Percentiles rank a stretch among this genome's conserved stretches.
Conservation (phyloP, 1,140 invertebrate genomes). For the Drosophila fuyamai region DNA sequence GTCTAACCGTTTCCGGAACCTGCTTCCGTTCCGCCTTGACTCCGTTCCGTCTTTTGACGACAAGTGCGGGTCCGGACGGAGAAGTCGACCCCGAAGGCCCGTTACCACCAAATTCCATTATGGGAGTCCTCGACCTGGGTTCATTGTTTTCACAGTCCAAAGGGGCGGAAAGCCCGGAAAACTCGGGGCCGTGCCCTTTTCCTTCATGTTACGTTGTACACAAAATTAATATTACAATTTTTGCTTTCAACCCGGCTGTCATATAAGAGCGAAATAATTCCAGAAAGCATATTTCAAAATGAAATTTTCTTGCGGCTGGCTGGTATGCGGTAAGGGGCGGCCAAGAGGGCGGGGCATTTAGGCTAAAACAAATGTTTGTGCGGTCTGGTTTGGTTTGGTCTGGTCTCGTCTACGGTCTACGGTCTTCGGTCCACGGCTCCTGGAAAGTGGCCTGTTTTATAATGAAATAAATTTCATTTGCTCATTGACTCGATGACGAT, state of each 20-base stretch:
- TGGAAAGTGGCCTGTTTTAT: conserved; percentile 64
- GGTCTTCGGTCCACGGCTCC: conserved; percentile 18
- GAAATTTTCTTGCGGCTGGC: conserved; percentile 76
- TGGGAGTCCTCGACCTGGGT: conserved; percentile 63
- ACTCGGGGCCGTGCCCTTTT: conserved; percentile 33
- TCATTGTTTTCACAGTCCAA: conserved; percentile 69
- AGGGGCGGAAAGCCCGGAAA: conserved; percentile 23
- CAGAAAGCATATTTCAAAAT: conserved; percentile 82
- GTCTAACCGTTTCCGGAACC: conserved; percentile 50
- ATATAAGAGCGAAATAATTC: conserved; percentile 80
- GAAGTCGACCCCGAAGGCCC: conserved; percentile 44
- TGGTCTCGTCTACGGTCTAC: conserved; percentile 16
- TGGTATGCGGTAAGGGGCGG: conserved; percentile 14
- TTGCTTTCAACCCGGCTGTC: conserved; percentile 69
- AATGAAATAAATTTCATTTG: conserved; percentile 82
- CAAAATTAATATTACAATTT: conserved; percentile 83
- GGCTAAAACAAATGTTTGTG: conserved; percentile 77
- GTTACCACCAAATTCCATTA: conserved; percentile 79
- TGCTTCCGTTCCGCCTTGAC: conserved; percentile 72
- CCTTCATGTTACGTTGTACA: conserved; percentile 43
- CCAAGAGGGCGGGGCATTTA: conserved; percentile 32
- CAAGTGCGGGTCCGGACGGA: conserved; percentile 34
- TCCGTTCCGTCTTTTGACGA: conserved; percentile 42
- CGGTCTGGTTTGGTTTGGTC: conserved; percentile 36
- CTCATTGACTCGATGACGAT: conserved; percentile 77